A percentile compares a stretch with the other conserved stretches of the same genome.
These are phyloP conservation scores for Cryptotis parvus DNA, from an alignment of 2,113 vertebrate species.

Conservation along the genomic window DNA sequence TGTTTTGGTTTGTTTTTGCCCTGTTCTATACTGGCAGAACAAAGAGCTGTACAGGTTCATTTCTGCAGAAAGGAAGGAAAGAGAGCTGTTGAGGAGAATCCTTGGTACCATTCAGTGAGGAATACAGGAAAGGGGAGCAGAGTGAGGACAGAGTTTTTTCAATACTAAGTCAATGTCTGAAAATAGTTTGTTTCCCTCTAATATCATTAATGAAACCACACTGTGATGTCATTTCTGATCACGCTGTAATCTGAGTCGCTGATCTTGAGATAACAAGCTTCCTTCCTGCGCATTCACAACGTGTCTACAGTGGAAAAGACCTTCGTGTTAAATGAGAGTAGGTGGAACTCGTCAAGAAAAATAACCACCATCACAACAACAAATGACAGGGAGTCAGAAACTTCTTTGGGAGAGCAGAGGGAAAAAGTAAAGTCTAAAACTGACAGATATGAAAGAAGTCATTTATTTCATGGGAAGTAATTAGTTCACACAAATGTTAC, in stretches of 20 bases:
- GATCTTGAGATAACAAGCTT: conserved; percentile 88
- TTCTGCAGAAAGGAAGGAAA: conserved; percentile 52
- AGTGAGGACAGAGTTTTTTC: conserved; percentile 53
- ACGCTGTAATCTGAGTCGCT: conserved; percentile 86
- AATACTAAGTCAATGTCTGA: conserved; percentile 75
- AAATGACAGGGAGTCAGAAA: conserved; percentile 78
- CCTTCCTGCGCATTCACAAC: conserved; percentile 88
- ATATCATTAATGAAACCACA: conserved; percentile 89
- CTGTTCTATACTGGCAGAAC: conserved; percentile 67
- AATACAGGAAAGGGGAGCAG: neutral
- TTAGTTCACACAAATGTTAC: conserved; percentile 87
- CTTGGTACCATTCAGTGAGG: neutral
- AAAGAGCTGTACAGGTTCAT: conserved; percentile 39
- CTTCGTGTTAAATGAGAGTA: conserved; percentile 89
- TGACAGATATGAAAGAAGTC: conserved; percentile 88
- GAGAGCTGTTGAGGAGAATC: conserved; percentile 53
- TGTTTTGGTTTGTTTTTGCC: conserved; percentile 76
- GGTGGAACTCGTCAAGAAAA: conserved; percentile 91
- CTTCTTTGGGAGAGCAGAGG: conserved; percentile 81
- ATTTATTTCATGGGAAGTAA: conserved; percentile 88
- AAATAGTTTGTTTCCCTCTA: conserved; percentile 84
- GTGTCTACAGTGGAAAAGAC: conserved; percentile 89
- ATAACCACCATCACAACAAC: conserved; percentile 90
- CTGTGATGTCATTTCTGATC: conserved; percentile 90
- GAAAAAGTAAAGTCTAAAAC: conserved; percentile 83